These are phyloP conservation scores for Autographa gamma DNA, from an alignment of 2,888 invertebrate species.

Conservation along the genomic window DNA sequence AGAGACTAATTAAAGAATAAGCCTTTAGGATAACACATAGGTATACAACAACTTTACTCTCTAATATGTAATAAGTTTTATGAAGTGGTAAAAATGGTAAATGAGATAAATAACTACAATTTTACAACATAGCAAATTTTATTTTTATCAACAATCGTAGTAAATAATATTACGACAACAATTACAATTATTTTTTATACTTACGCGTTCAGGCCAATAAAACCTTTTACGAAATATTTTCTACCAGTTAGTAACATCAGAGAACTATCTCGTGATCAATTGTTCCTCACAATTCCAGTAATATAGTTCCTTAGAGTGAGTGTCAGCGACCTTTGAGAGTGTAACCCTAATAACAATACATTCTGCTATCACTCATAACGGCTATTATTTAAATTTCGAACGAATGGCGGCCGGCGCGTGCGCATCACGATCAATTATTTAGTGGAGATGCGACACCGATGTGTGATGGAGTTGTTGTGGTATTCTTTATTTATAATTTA, in stretches of 20 bases:
- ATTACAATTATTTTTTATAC: no score
- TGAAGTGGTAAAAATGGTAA: no score
- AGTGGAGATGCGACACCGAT: slow-evolving; percentile 29
- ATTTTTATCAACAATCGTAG: no score
- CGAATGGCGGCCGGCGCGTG: slow-evolving; percentile 59
- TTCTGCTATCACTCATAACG: slow-evolving; percentile 55
- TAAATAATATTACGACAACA: no score
- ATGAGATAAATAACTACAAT: no score
- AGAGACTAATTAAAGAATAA: no score
- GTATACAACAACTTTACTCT: no score
- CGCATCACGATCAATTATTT: slow-evolving; percentile 55
- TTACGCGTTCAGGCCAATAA: no score
- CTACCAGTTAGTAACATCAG: not conserved
- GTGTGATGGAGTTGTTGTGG: slow-evolving; percentile 1
- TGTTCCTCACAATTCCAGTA: slow-evolving; percentile 13
- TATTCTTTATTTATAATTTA: not conserved
- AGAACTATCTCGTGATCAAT: slow-evolving; percentile 20
- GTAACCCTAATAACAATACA: slow-evolving; percentile 69
- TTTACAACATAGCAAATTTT: no score
- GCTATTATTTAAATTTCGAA: slow-evolving; percentile 65
- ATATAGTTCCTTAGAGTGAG: slow-evolving; percentile 34
- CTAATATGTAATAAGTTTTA: no score
- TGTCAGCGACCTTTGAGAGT: slow-evolving; percentile 64
- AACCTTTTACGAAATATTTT: not conserved
- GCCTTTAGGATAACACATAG: no score